phyloP scores from a whole-genome alignment of 2,113 vertebrate genomes.

The Thomomys bottae region DNA sequence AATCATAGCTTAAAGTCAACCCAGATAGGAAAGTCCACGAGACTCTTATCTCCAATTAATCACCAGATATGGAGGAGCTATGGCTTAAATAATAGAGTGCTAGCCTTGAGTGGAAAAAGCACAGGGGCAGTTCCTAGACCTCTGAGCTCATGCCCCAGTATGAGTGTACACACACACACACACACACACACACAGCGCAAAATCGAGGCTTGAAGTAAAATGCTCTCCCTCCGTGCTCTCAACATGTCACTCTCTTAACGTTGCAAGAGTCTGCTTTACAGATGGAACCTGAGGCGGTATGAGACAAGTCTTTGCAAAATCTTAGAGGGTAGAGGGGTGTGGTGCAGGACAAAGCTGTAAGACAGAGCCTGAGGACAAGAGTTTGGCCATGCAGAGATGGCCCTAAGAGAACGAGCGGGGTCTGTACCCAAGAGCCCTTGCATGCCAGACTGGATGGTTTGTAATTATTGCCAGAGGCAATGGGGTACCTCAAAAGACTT shows the following conservation, averaged over 20 bases:
- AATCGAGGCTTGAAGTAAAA: not conserved
- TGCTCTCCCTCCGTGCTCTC: not conserved
- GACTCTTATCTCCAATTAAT: no score
- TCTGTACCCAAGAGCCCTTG: not conserved
- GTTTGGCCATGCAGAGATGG: not conserved
- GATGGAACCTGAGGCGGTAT: not conserved
- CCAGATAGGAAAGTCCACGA: no score
- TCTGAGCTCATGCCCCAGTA: no score
- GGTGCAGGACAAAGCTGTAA: not conserved
- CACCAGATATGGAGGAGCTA: no score
- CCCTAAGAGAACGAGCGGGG: not conserved
- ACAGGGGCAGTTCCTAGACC: no score
- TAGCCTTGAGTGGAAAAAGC: no score
- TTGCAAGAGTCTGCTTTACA: no score
- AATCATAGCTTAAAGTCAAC: no score
- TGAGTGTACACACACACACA: no score
- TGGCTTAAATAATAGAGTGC: no score
- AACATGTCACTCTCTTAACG: not conserved
- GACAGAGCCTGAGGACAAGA: not conserved
- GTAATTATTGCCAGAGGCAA: not conserved
- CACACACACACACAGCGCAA: not conserved
- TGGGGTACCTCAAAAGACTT: not conserved
- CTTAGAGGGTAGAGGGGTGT: not conserved
- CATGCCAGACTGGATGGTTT: not conserved
- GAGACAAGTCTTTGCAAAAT: not conserved